Evolutionary conservation across 2,113 vertebrate genomes (phyloP).

Genomic region (Argyrosomus japonicus): DNA sequence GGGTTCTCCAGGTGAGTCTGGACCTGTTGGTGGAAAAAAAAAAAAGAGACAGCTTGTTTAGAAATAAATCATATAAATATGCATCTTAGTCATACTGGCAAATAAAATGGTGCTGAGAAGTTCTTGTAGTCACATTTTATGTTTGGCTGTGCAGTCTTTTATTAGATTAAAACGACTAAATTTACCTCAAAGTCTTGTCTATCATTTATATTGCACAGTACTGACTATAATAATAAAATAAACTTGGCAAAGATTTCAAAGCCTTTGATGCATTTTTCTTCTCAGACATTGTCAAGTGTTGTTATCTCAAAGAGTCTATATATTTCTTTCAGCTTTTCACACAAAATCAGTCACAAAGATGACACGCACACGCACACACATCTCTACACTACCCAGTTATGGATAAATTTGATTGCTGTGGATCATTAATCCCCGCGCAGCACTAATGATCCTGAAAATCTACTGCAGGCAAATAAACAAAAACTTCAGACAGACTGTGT

Average conservation of each 20-base stretch:
- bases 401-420: constrained; percentile 29
- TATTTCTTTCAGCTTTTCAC: constrained; percentile 13
- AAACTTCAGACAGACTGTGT: constrained; percentile 39
- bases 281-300: constrained; percentile 28
- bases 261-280: constrained; percentile 18
- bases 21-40: constrained; percentile 83
- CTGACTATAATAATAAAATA: constrained; percentile 50
- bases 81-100: not conserved
- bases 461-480: constrained; percentile 43
- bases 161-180: constrained; percentile 41
- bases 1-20: constrained; percentile 99
- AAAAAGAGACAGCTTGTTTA: not conserved
- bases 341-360: not conserved
- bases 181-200: constrained; percentile 44
- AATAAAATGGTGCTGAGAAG: not conserved
- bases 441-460: constrained; percentile 51
- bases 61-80: not conserved
- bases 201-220: constrained; percentile 1
- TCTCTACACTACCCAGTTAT: not conserved
- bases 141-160: constrained; percentile 5
- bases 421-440: constrained; percentile 44
- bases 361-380: not conserved
- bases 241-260: constrained; percentile 35
- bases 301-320: constrained; percentile 24
- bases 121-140: not conserved